A percentile compares a stretch with the other conserved stretches of the same genome.
Evolutionary conservation across 2,797 vertebrate genomes (phyloP).

Genomic region (Knipowitschia caucasica): DNA sequence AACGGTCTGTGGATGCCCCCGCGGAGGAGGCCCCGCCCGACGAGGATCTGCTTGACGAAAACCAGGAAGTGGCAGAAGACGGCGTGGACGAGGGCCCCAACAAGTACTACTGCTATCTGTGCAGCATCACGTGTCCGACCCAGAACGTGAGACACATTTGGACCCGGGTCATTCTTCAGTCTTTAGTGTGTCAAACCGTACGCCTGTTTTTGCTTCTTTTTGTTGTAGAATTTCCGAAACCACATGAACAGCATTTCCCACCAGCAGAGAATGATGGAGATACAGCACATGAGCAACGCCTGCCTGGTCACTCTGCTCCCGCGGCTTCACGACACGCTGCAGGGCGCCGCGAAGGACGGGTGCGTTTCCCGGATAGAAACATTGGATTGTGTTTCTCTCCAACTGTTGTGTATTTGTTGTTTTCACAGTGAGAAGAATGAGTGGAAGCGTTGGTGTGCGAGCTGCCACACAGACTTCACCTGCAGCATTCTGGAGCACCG

Average conservation of each 20-base stretch:
- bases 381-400: neutral
- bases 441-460: slow-evolving; percentile 85
- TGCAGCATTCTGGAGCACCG: slow-evolving; percentile 85
- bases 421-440: slow-evolving; percentile 78
- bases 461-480: slow-evolving; percentile 85
- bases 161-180: too few species aligned
- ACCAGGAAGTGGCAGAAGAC: slow-evolving; percentile 61
- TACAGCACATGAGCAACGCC: slow-evolving; percentile 90
- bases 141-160: slow-evolving; percentile 82
- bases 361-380: slow-evolving; percentile 51
- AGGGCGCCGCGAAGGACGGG: slow-evolving; percentile 76
- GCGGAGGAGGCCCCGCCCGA: slow-evolving; percentile 57
- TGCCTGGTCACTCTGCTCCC: slow-evolving; percentile 91
- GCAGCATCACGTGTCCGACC: slow-evolving; percentile 88
- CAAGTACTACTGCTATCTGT: slow-evolving; percentile 95
- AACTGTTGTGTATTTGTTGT: neutral
- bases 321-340: slow-evolving; percentile 83
- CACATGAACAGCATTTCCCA: slow-evolving; percentile 90
- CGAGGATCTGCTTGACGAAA: slow-evolving; percentile 41
- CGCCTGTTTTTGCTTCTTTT: neutral
- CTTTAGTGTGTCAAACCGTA: too few species aligned
- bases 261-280: slow-evolving; percentile 91
- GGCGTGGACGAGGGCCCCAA: slow-evolving; percentile 57
- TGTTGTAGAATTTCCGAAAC: slow-evolving; percentile 86
- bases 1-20: slow-evolving; percentile 71